A percentile compares a stretch with the other conserved stretches of the same genome.
These are phyloP conservation scores for Caenorhabditis sp. DNA, from an alignment of 2,888 invertebrate species.

Conservation along the genomic window DNA sequence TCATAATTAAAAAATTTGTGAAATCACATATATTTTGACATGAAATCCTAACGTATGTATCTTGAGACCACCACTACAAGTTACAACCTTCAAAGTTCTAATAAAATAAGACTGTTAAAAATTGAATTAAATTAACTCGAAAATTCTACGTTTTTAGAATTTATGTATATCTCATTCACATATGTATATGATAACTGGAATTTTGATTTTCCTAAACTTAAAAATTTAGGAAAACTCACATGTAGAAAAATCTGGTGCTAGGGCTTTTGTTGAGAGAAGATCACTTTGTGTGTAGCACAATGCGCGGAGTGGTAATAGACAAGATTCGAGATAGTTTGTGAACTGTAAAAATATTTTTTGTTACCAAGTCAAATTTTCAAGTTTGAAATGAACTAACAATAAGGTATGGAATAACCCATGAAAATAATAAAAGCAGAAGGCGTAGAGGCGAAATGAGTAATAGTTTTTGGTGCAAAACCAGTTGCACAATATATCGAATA, in stretches of 20 bases:
- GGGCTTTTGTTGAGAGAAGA: conserved; percentile 59
- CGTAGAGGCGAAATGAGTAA: conserved; percentile 50
- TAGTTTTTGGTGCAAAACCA: conserved; percentile 33
- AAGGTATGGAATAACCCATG: conserved; percentile 68
- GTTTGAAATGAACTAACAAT: conserved; percentile 52
- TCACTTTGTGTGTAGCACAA: conserved; percentile 69
- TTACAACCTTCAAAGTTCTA: no score
- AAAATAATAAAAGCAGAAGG: conserved; percentile 54
- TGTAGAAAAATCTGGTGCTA: conserved; percentile 54
- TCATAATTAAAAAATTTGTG: no score
- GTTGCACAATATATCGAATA: conserved; percentile 35
- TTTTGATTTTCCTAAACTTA: not conserved
- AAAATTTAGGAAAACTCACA: conserved; percentile 38
- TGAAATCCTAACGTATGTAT: no score
- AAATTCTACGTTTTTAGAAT: no score
- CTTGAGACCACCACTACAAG: no score
- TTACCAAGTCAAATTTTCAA: not conserved
- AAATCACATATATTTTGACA: no score
- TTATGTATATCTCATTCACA: not conserved
- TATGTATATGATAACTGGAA: not conserved
- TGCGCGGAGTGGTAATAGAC: conserved; percentile 64
- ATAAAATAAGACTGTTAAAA: no score
- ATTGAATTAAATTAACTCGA: no score
- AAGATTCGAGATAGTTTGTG: conserved; percentile 68
- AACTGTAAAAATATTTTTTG: conserved; percentile 53